phyloP scores from a whole-genome alignment of 2,797 vertebrate species.

The Mormyrops attenuatus region DNA sequence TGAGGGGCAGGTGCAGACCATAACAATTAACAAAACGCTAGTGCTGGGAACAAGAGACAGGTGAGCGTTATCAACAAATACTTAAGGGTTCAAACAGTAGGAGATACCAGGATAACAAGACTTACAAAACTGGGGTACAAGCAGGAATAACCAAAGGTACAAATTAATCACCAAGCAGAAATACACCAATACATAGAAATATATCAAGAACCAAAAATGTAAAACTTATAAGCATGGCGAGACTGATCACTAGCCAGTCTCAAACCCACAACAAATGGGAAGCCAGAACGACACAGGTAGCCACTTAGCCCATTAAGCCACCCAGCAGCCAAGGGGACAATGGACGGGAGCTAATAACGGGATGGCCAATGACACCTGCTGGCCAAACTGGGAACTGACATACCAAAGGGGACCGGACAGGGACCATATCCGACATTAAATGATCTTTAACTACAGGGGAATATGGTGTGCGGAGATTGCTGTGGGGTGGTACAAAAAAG shows the following conservation, averaged over 20 bases:
- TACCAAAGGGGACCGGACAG: neutral
- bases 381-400: neutral
- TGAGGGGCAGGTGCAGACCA: neutral
- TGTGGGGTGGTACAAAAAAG: too few species aligned
- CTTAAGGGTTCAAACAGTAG: neutral
- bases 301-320: neutral
- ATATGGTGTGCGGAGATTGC: neutral
- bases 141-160: neutral
- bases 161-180: neutral
- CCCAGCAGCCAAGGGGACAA: neutral
- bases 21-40: neutral
- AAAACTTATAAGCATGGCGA: neutral
- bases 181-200: neutral
- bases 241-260: neutral
- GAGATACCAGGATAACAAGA: neutral
- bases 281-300: neutral
- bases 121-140: neutral
- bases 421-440: neutral
- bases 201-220: neutral
- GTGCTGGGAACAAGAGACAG: neutral
- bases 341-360: neutral
- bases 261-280: neutral
- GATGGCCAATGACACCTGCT: neutral
- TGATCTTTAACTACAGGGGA: neutral
- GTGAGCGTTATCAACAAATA: neutral